A percentile compares a stretch with the other conserved stretches of the same genome.
Conservation (phyloP, 2,797 vertebrate species). For the Urophycis tenuis region DNA sequence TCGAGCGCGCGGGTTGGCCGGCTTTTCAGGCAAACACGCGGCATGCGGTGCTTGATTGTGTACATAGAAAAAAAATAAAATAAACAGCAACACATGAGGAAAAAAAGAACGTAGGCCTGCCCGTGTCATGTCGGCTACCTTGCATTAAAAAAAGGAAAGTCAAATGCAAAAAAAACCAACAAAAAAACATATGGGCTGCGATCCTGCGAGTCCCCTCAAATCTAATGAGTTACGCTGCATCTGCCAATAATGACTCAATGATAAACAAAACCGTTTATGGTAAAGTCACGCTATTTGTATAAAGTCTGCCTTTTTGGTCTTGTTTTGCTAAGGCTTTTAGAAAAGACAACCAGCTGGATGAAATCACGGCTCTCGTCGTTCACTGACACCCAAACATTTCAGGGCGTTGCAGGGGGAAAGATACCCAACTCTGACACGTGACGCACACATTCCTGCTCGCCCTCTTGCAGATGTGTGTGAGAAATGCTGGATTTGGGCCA, state of each 20-base stretch:
- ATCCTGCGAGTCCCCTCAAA: background rate
- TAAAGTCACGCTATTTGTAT: slow-evolving; percentile 40
- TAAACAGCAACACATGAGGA: background rate
- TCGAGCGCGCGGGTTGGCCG: slow-evolving; percentile 68
- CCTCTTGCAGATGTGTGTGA: slow-evolving; percentile 14
- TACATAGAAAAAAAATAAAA: background rate
- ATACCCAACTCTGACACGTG: slow-evolving; percentile 28
- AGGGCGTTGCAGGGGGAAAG: slow-evolving; percentile 41
- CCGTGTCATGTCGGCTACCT: slow-evolving; percentile 9
- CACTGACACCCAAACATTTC: slow-evolving; percentile 35
- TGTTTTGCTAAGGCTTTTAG: slow-evolving; percentile 44
- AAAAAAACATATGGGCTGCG: no score
- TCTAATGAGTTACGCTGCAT: slow-evolving; percentile 27
- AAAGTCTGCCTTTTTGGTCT: slow-evolving; percentile 51
- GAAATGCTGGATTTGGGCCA: slow-evolving; percentile 24
- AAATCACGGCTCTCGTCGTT: slow-evolving; percentile 45
- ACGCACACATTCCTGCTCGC: slow-evolving; percentile 30
- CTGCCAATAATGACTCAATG: slow-evolving; percentile 32
- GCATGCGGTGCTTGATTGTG: background rate
- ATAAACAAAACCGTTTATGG: slow-evolving; percentile 42
- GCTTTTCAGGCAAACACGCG: slow-evolving; percentile 38
- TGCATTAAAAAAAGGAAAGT: slow-evolving; percentile 8
- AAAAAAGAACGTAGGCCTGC: no score
- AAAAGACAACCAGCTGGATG: slow-evolving; percentile 62
- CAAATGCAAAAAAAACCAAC: background rate